phyloP scores from a whole-genome alignment of 1,140 invertebrate species.

The Cotesia chilonis region DNA sequence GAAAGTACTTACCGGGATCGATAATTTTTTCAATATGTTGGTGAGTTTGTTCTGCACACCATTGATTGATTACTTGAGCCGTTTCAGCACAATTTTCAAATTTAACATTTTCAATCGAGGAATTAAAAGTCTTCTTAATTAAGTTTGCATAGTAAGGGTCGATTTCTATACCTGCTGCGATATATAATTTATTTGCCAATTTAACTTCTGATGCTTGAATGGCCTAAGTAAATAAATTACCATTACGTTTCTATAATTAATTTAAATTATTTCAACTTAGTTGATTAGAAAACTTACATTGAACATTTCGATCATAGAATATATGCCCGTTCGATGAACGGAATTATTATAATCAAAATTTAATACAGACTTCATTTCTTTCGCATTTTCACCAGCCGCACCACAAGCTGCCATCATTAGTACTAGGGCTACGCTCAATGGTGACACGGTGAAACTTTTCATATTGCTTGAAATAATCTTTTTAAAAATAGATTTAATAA shows the following conservation, averaged over 20 bases:
- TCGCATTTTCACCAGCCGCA: not conserved
- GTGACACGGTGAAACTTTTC: not conserved
- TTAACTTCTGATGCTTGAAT: too few relatives aligned
- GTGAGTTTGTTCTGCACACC: too few relatives aligned
- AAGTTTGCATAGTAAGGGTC: too few relatives aligned
- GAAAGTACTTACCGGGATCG: not conserved
- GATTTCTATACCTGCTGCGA: too few relatives aligned
- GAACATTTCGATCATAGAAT: not conserved
- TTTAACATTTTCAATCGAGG: too few relatives aligned
- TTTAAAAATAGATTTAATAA: not conserved
- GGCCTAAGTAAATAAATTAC: not conserved
- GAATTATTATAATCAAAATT: not conserved
- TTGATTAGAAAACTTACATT: not conserved
- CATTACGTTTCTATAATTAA: not conserved
- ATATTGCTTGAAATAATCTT: not conserved
- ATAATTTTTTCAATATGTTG: not conserved
- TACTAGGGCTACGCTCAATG: slow-evolving; percentile 1
- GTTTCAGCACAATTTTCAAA: too few relatives aligned
- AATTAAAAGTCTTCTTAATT: too few relatives aligned
- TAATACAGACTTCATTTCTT: slow-evolving; percentile 1
- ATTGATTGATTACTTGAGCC: too few relatives aligned
- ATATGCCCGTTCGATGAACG: not conserved
- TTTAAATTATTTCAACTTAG: not conserved
- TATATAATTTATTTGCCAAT: too few relatives aligned
- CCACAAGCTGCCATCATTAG: slow-evolving; percentile 6